Percentiles rank a stretch among this genome's conserved stretches.
These are phyloP conservation scores for Drosophila barbarae DNA, from an alignment of 2,888 invertebrate species.

Conservation along the genomic window DNA sequence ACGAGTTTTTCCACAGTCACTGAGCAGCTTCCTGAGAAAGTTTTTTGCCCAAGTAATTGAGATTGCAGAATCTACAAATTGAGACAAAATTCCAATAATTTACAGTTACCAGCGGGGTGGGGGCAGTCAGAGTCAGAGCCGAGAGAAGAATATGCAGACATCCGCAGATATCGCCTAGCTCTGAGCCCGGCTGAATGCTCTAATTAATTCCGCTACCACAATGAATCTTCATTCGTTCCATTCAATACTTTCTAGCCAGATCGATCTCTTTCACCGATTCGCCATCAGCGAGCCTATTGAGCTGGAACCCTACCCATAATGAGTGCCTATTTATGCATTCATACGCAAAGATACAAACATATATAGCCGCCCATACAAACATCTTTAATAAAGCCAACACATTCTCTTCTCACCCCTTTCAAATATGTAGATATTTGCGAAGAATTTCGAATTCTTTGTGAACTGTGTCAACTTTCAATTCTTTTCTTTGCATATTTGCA, in stretches of 20 bases:
- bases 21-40: slow-evolving; percentile 38
- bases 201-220: slow-evolving; percentile 30
- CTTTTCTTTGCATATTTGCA: slow-evolving; percentile 40
- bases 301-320: slow-evolving; percentile 16
- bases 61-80: slow-evolving; percentile 38
- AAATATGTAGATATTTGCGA: slow-evolving; percentile 4
- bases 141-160: slow-evolving; percentile 8
- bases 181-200: slow-evolving; percentile 21
- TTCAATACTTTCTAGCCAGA: slow-evolving; percentile 29
- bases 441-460: slow-evolving; percentile 33
- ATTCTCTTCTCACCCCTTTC: slow-evolving; percentile 19
- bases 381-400: slow-evolving; percentile 31
- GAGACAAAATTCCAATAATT: slow-evolving; percentile 35
- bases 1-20: slow-evolving; percentile 37
- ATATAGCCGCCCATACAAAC: slow-evolving; percentile 34
- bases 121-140: not conserved
- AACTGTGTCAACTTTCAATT: slow-evolving; percentile 68
- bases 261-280: slow-evolving; percentile 25
- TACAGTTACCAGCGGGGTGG: slow-evolving; percentile 19
- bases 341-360: slow-evolving; percentile 20
- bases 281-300: slow-evolving; percentile 23
- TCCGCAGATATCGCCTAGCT: slow-evolving; percentile 24
- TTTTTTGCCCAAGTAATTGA: slow-evolving; percentile 39
- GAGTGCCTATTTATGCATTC: slow-evolving; percentile 24
- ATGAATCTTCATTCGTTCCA: slow-evolving; percentile 30